Conservation (phyloP, 2,113 vertebrate species). For the Cephalopholis sonnerati region DNA sequence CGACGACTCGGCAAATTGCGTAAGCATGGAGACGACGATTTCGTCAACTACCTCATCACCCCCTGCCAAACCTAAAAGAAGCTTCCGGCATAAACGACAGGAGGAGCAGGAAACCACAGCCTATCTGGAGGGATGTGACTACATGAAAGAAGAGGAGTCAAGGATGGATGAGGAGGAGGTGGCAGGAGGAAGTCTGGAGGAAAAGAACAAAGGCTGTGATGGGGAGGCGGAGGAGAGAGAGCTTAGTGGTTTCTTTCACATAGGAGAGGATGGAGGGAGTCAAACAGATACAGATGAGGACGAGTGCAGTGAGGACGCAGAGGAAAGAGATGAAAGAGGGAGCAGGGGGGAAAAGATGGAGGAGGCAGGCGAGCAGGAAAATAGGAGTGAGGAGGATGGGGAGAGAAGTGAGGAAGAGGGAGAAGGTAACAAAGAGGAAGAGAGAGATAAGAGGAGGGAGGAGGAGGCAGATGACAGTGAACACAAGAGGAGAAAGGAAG, state of each 20-base stretch:
- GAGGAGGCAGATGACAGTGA: background rate
- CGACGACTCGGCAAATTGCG: background rate
- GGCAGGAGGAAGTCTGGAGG: background rate
- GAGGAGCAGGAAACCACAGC: background rate
- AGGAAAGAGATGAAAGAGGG: background rate
- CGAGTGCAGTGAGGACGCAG: background rate
- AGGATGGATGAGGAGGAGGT: background rate
- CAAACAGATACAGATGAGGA: conserved; percentile 26
- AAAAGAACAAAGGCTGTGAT: background rate
- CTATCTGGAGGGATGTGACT: conserved; percentile 59
- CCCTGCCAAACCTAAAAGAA: conserved; percentile 73
- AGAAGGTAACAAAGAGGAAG: too few relatives aligned
- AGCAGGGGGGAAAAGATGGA: background rate
- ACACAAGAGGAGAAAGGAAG: background rate
- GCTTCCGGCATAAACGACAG: conserved; percentile 49
- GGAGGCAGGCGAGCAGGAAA: background rate
- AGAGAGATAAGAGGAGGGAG: background rate
- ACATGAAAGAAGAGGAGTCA: background rate
- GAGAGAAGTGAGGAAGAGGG: background rate
- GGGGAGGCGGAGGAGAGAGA: background rate
- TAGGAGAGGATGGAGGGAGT: conserved; percentile 23
- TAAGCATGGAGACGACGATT: background rate
- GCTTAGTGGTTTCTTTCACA: background rate
- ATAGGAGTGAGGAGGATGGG: background rate
- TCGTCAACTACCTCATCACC: conserved; percentile 4